Base-by-base conservation (phyloP, 2,113 vertebrate genomes). In the Mohoua ochrocephala region DNA sequence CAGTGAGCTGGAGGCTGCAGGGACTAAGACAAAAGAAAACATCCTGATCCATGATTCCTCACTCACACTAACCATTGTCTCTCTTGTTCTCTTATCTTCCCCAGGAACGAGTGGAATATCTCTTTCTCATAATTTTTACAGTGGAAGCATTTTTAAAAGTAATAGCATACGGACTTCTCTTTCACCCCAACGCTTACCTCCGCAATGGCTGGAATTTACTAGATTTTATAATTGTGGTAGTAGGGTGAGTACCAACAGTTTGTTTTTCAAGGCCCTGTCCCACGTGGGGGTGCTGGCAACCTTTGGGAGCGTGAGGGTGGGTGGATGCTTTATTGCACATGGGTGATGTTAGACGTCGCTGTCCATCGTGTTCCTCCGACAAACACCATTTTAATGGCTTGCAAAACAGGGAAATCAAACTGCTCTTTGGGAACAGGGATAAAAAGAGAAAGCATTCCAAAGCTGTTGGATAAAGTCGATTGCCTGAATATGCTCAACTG, bases 111-210 rank as follows among this genome's bases (percentile, higher is more conserved):
- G 99, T 99, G 98, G 99, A 99, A 98, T 99, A 99, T 98, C 98
- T 99, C 97, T 99, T 99, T 98, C 99, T 99, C 98, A 99, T 99
- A 98, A 99, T 99, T 98, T 99, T 99, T 98, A 99, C 99, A 71
- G 99, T 99, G 98, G 99, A 99, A 98, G 99, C 99, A 85, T 99
- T 99, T 98, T 98, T 99, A 97, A 99, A 99, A 99, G 99, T 99
- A 97, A 99, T 99, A 98, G 99, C 99, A 59, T 99, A 99, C 47
- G 99, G 99, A 97, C 99, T 99, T 94, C 99, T 99, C 97, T 99
- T 99, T 98, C 99, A 99, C 96, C 99, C 99, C 88, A 99, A 99
- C 82, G 99, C 99, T 95, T 99, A 99, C 98, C 99, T 99, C 98
- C 99, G 99, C 97, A 99, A 99, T n/a, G 99, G 99, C 96, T 99